These are phyloP conservation scores for Aythya baeri DNA, from an alignment of 2,113 vertebrate genomes.

Conservation along the genomic window DNA sequence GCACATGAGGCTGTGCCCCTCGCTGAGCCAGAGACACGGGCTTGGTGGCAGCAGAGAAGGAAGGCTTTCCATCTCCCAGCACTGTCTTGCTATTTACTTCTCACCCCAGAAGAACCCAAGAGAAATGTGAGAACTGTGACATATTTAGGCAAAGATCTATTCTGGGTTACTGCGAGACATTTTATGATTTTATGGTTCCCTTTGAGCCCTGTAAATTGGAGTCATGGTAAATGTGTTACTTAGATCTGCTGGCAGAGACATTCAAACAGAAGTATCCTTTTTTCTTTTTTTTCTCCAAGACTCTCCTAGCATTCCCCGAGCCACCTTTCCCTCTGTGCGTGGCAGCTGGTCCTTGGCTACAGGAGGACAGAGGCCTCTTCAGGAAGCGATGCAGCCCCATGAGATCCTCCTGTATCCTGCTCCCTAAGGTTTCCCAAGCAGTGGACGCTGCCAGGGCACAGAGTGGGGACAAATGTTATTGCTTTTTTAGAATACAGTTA, in stretches of 20 bases:
- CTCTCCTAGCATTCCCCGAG: neutral
- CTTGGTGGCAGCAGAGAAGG: neutral
- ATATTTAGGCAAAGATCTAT: conserved; percentile 55
- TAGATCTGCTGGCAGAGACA: neutral
- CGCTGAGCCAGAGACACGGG: rapidly evolving
- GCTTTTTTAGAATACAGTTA: neutral
- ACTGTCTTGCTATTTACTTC: conserved; percentile 36
- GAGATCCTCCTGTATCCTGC: neutral
- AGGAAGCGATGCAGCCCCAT: neutral
- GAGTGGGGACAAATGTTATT: neutral
- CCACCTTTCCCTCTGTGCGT: neutral
- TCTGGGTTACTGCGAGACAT: conserved; percentile 22
- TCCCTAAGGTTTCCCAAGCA: neutral
- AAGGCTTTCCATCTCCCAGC: neutral
- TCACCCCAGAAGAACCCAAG: conserved; percentile 28
- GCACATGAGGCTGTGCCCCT: neutral
- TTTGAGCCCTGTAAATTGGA: neutral
- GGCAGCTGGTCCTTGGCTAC: neutral
- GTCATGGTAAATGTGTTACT: neutral
- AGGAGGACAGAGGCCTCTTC: neutral
- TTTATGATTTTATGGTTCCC: conserved; percentile 3
- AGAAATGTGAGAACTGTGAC: conserved; percentile 31
- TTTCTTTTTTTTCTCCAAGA: neutral
- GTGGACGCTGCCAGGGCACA: neutral
- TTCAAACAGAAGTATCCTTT: neutral